Evolutionary conservation across 2,888 invertebrate species (phyloP), one percentile per base, ranked within the genome.

Genomic region (Branchellion lobata): DNA sequence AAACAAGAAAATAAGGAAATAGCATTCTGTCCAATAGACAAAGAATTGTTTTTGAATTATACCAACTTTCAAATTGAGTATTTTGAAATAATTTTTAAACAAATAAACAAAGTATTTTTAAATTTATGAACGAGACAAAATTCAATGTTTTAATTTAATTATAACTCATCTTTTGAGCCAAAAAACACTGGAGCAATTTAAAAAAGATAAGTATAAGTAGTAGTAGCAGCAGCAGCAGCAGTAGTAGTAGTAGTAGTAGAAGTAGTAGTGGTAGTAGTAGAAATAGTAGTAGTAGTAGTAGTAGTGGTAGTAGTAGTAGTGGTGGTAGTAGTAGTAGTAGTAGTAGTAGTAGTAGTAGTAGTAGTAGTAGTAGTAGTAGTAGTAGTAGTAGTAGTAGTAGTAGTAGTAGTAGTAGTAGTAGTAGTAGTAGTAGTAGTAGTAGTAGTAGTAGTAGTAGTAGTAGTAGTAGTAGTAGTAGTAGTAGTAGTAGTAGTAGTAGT

Each of bases 401-500:
- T 75, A 2, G 72, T 72, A 40, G 72, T 79, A 78, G 77, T 79
- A 51, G 79, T 73, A 78, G 72, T 76, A 76, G 76, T 76, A 76
- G 76, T 76, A 76, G 76, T 76, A 76, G 76, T 76, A 76, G 76
- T 76, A 76, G 76, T 76, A 76, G 76, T 76, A 76, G 76, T 73
- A 73, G 78, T 73, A 74, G 76, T 76, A 76, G 76, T 76, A 76
- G 76, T 76, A 76, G 76, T 76, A 76, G 76, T 76, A 76, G 76
- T 78, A 73, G 68, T 76, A 76, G 76, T 76, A 76, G 61, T 76
- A 76, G 76, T 76, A 76, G 76, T 76, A 76, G 76, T 76, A 65
- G 76, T 78, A 34, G 76, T 76, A 65, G 76, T 76, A 65, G 61
- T 72, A 76, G 76, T 76, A 76, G 76, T 76, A 76, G 76, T 76